Evolutionary conservation across 2,888 invertebrate species (phyloP), one percentile per base, ranked within the genome.

Genomic region (Emmelina monodactyla): DNA sequence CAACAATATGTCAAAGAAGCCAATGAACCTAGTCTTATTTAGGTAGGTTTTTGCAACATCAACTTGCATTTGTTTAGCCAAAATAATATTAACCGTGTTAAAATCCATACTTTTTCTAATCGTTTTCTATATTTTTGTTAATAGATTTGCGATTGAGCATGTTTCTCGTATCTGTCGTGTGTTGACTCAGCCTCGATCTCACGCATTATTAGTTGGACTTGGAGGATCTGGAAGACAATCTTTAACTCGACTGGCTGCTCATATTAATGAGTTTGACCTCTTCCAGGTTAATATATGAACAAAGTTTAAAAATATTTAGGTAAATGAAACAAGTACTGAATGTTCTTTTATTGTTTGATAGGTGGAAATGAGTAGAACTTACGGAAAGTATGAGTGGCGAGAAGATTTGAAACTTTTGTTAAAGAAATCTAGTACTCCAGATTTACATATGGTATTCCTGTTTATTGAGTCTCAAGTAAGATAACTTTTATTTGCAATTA

Each of bases 161-260:
- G 83, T 97, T 51, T 94, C 95, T 1, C 87, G 92, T 49, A 89
- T 97, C 48, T 89, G 91, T 54, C 88, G 96, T 45, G 91, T 97
- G 55, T 80, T 97, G 51, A 92, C 94, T 56, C 95, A 95, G 71
- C 95, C 96, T 6, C 84, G 92, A 47, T 92, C 92, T 56, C 96
- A 97, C 75, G 93, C 89, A 25, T 80, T 95, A 38, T 76, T 96
- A 28, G 91, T 96, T 9, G 97, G 97, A 3, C 91, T 96, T 16
- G 95, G 95, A 13, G 97, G 97, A 35, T 94, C 95, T 3, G 96
- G 97, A 6, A 82, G 95, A 32, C 96, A 96, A 76, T 95, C 95
- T 4, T 82, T 96, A 42, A 92, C 94, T 1, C 83, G 94, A 36
- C 81, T 97, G 40, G 90, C 95, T 5, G 89, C 94, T n/a, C 94